These are phyloP conservation scores for Hippoglossus hippoglossus DNA, from an alignment of 2,797 vertebrate genomes.

Conservation along the genomic window DNA sequence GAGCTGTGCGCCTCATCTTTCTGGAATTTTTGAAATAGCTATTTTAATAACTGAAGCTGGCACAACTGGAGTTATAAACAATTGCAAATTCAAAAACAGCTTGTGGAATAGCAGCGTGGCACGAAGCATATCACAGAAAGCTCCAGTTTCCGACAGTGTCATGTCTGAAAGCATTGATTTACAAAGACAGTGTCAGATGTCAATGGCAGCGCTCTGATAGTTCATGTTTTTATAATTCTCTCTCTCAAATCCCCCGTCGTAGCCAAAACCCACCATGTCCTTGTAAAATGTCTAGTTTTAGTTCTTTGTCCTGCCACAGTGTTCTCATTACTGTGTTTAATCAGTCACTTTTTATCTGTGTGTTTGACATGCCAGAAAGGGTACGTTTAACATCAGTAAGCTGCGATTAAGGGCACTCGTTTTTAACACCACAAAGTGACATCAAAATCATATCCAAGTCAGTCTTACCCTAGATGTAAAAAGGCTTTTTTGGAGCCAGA, in stretches of 20 bases:
- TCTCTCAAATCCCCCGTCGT: constrained; percentile 33
- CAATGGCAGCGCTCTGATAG: constrained; percentile 9
- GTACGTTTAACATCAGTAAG: constrained; percentile 72
- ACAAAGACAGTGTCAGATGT: constrained; percentile 52
- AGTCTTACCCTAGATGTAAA: constrained; percentile 62
- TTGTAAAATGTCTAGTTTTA: constrained; percentile 48
- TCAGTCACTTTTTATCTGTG: constrained; percentile 68
- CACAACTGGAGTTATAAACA: constrained; percentile 9
- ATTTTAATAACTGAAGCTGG: constrained; percentile 17
- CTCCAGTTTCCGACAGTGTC: constrained; percentile 22
- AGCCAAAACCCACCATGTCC: constrained; percentile 41
- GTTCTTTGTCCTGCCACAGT: constrained; percentile 58
- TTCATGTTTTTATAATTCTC: constrained; percentile 39
- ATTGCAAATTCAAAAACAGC: constrained; percentile 6
- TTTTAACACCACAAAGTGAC: constrained; percentile 66
- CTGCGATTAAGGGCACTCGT: constrained; percentile 67
- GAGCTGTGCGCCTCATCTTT: not conserved
- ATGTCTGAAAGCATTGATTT: constrained; percentile 27
- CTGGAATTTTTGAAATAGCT: not conserved
- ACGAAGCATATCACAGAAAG: constrained; percentile 13
- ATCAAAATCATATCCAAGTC: constrained; percentile 71
- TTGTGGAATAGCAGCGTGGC: not conserved
- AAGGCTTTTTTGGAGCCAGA: constrained; percentile 18
- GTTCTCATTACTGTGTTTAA: constrained; percentile 71
- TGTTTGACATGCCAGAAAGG: constrained; percentile 57